These are phyloP conservation scores for Lordiphosa mommai DNA, from an alignment of 1,140 invertebrate genomes.

Conservation along the genomic window DNA sequence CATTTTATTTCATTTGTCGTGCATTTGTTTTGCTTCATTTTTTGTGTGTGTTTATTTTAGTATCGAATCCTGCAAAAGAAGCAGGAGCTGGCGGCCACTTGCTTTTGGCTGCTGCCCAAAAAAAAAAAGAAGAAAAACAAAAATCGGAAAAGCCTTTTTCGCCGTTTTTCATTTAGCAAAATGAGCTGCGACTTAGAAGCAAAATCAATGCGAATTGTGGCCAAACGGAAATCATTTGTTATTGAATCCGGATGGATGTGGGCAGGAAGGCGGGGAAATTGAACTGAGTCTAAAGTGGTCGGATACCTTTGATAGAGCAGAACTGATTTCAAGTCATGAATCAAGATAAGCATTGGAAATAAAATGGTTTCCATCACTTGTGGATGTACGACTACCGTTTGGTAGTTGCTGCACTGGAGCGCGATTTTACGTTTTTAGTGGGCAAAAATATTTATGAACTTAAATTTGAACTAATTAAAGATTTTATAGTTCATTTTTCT, in stretches of 20 bases:
- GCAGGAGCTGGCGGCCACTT: constrained; percentile 30
- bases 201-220: constrained; percentile 58
- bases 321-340: constrained; percentile 8
- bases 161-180: constrained; percentile 58
- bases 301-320: constrained; percentile 4
- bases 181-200: constrained; percentile 41
- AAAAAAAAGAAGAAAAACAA: constrained; percentile 12
- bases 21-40: constrained; percentile 55
- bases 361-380: background rate
- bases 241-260: constrained; percentile 40
- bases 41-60: constrained; percentile 14
- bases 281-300: constrained; percentile 9
- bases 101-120: constrained; percentile 56
- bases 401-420: too few relatives aligned
- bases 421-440: too few relatives aligned
- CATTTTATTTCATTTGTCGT: constrained; percentile 64
- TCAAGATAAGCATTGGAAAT: background rate
- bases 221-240: constrained; percentile 68
- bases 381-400: too few relatives aligned
- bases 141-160: constrained; percentile 24
- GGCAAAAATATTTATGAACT: too few relatives aligned
- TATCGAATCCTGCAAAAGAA: constrained; percentile 18
- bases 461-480: too few relatives aligned
- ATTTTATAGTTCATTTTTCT: too few relatives aligned
- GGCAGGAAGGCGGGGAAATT: background rate